phyloP scores from a whole-genome alignment of 2,888 invertebrate genomes.

The Ryuthela nishihirai region DNA sequence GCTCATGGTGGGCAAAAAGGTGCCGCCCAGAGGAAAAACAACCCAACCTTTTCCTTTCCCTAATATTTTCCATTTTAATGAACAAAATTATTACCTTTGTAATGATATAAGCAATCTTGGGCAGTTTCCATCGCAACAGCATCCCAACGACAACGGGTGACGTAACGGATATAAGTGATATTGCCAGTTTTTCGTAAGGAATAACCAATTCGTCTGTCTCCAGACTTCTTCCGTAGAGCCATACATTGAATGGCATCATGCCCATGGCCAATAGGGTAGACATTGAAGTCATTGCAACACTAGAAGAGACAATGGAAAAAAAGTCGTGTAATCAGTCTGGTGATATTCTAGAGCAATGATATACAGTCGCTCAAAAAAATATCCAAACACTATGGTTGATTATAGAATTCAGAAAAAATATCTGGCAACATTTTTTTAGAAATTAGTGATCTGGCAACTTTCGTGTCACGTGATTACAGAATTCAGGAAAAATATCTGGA shows the following conservation, averaged over 20 bases:
- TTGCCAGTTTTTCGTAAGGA: slow-evolving; percentile 45
- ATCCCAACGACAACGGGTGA: slow-evolving; percentile 44
- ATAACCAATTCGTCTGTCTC: slow-evolving; percentile 44
- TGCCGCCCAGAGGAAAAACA: no score
- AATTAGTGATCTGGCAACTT: no score
- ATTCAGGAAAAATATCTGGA: no score
- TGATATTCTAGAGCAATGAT: no score
- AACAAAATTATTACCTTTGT: slow-evolving; percentile 43
- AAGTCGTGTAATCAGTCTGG: no score
- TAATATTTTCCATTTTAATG: not conserved
- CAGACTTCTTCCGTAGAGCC: slow-evolving; percentile 46
- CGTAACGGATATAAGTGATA: slow-evolving; percentile 44
- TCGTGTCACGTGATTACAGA: no score
- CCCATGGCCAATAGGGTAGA: slow-evolving; percentile 45
- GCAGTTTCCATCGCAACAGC: slow-evolving; percentile 43
- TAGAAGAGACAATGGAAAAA: slow-evolving; percentile 20
- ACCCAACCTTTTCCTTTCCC: not conserved
- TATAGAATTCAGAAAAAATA: no score
- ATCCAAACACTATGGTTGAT: no score
- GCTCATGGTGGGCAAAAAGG: no score
- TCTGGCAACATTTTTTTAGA: no score
- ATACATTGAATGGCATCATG: slow-evolving; percentile 47
- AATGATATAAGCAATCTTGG: slow-evolving; percentile 41
- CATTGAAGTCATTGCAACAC: slow-evolving; percentile 47
- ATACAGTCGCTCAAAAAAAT: no score